These are phyloP conservation scores for Sarcophaga rosellei DNA, from an alignment of 2,888 invertebrate species.

Conservation along the genomic window DNA sequence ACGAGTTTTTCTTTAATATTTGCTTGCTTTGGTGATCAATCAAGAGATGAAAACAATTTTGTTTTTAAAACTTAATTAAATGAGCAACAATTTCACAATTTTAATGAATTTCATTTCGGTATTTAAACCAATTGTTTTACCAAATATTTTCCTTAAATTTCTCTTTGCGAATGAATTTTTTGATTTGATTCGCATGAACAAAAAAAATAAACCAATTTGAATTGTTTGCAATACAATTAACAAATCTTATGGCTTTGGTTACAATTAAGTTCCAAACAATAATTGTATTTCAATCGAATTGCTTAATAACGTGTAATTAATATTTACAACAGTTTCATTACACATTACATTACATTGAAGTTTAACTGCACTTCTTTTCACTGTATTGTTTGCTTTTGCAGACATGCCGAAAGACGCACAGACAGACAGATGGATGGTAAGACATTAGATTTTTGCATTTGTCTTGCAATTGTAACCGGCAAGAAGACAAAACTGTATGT, in stretches of 20 bases:
- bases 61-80: conserved; percentile 48
- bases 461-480: no score
- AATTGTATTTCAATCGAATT: conserved; percentile 49
- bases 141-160: background rate
- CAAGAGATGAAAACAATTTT: conserved; percentile 16
- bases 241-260: conserved; percentile 23
- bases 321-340: conserved; percentile 18
- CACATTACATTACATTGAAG: no score
- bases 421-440: background rate
- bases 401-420: background rate
- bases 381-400: background rate
- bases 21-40: no score
- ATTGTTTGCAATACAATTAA: conserved; percentile 17
- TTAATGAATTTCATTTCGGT: conserved; percentile 35
- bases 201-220: no score
- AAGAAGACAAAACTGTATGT: no score
- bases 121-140: background rate
- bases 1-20: no score
- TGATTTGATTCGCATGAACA: no score
- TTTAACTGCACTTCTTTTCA: background rate
- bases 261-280: background rate
- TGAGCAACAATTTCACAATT: conserved; percentile 42
- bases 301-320: conserved; percentile 61
- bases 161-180: background rate
- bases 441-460: background rate